A percentile compares a stretch with the other conserved stretches of the same genome.
Evolutionary conservation across 2,113 vertebrate species (phyloP).

Genomic region (Zapus hudsonius): DNA sequence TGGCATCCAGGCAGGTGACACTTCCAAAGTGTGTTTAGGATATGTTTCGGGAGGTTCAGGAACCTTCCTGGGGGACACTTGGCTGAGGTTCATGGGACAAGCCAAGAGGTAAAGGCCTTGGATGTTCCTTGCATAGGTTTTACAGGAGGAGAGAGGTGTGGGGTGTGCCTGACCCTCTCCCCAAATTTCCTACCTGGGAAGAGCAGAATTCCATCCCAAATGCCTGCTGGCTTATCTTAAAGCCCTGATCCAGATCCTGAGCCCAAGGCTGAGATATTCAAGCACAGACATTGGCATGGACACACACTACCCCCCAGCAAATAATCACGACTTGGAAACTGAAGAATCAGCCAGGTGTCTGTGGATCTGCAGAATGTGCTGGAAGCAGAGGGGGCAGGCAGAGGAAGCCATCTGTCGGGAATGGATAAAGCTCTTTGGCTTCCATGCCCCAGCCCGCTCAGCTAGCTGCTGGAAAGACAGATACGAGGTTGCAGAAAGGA

Average conservation of each 20-base stretch:
- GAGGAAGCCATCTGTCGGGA: background rate
- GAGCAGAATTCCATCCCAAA: background rate
- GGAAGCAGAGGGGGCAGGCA: background rate
- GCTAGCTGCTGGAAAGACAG: background rate
- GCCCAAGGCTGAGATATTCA: background rate
- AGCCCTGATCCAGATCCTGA: background rate
- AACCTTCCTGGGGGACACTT: background rate
- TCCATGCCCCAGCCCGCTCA: background rate
- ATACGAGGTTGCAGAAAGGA: conserved; percentile 28
- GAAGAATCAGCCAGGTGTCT: conserved; percentile 23
- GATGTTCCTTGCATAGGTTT: background rate
- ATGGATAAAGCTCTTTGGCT: background rate
- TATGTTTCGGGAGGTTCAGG: background rate
- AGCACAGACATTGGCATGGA: background rate
- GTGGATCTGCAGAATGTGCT: conserved; percentile 7
- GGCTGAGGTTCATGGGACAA: background rate
- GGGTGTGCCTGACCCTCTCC: background rate
- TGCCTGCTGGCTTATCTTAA: background rate
- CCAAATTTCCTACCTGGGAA: background rate
- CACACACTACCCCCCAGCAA: background rate
- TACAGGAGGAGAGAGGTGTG: background rate
- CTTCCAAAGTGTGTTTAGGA: background rate
- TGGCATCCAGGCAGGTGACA: background rate
- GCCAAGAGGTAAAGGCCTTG: background rate
- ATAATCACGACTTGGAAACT: background rate